Conservation (phyloP, 2,888 invertebrate species). For the Drosophila atroscutellata region DNA sequence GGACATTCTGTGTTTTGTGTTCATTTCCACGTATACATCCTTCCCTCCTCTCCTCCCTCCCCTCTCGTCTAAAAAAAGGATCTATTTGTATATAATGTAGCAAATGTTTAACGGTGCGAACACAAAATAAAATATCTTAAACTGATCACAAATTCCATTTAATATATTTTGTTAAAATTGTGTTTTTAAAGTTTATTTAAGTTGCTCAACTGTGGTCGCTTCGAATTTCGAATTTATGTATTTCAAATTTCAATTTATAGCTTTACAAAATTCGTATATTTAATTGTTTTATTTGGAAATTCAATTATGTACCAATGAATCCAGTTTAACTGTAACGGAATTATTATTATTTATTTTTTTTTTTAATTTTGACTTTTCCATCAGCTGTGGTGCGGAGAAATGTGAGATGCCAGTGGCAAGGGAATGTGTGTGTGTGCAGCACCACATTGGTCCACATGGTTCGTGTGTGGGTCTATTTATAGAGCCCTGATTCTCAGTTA, state of each 20-base stretch:
- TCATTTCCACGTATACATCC: constrained; percentile 2
- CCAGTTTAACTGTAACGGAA: neutral
- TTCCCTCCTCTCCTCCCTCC: neutral
- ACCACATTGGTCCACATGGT: constrained; percentile 55
- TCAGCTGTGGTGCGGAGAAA: constrained; percentile 18
- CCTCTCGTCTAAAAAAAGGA: no score
- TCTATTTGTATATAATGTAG: constrained; percentile 54
- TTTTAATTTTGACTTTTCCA: neutral
- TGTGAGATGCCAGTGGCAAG: constrained; percentile 2
- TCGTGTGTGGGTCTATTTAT: constrained; percentile 63
- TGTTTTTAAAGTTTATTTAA: neutral
- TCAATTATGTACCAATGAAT: neutral
- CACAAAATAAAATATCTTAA: constrained; percentile 33
- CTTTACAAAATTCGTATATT: neutral
- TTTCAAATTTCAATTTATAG: neutral
- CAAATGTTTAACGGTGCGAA: constrained; percentile 36
- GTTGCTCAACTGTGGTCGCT: neutral
- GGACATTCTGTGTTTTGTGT: constrained; percentile 13
- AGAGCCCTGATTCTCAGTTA: constrained; percentile 39
- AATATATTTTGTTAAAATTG: neutral
- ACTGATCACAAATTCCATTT: neutral
- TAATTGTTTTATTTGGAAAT: neutral
- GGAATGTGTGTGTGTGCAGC: constrained; percentile 19
- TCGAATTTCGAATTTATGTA: neutral
- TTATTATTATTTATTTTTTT: neutral